Evolutionary conservation across 2,797 vertebrate species (phyloP).

Genomic region (Bovichtus variegatus): DNA sequence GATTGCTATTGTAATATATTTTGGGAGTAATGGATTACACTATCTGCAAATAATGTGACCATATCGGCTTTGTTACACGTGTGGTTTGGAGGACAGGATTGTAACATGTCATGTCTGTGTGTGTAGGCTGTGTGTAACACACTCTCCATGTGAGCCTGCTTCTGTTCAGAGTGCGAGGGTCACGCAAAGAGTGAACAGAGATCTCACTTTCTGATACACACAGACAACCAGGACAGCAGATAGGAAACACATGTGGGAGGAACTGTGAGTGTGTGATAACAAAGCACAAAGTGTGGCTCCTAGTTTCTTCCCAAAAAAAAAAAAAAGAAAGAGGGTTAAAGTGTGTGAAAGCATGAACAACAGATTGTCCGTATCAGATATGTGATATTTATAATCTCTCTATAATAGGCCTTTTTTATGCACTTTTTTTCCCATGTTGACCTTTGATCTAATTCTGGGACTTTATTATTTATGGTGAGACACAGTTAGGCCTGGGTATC

Average conservation of each 20-base stretch:
- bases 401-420: background rate
- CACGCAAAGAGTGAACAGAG: constrained; percentile 47
- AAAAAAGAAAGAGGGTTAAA: background rate
- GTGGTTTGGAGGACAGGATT: background rate
- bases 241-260: constrained; percentile 59
- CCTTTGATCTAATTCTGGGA: background rate
- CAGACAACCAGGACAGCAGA: constrained; percentile 49
- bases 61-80: constrained; percentile 12
- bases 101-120: background rate
- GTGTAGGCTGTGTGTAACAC: too few species aligned
- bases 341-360: background rate
- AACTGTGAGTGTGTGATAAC: constrained; percentile 31
- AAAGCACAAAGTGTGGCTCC: constrained; percentile 23
- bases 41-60: background rate
- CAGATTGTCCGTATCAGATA: background rate
- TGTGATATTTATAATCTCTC: background rate
- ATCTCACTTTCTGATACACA: constrained; percentile 49
- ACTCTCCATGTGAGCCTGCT: constrained; percentile 26
- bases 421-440: background rate
- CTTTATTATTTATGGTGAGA: background rate
- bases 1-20: background rate
- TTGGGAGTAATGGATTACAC: background rate
- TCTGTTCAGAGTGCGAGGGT: constrained; percentile 51
- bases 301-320: background rate
- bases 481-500: background rate